phyloP scores from a whole-genome alignment of 2,888 invertebrate species.

The Euphydryas editha region DNA sequence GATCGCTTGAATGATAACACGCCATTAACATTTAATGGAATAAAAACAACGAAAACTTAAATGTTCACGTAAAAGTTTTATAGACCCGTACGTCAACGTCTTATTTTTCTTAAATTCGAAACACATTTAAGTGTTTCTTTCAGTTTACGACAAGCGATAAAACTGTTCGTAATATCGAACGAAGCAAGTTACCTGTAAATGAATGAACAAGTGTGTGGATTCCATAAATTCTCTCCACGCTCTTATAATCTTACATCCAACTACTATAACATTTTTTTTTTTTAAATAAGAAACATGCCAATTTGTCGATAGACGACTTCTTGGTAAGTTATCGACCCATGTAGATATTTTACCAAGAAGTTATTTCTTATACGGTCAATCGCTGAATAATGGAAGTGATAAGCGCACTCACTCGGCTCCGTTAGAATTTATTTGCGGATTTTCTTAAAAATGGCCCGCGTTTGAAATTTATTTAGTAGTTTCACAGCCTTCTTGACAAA shows the following conservation, averaged over 20 bases:
- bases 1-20: no score
- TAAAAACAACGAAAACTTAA: not conserved
- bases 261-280: no score
- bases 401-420: not conserved
- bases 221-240: not conserved
- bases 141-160: constrained; percentile 4
- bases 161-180: constrained; percentile 9
- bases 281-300: not conserved
- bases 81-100: not conserved
- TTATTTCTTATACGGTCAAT: not conserved
- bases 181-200: not conserved
- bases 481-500: not conserved
- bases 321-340: not conserved
- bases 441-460: not conserved
- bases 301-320: not conserved
- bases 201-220: not conserved
- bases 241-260: no score
- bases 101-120: constrained; percentile 3
- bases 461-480: not conserved
- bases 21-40: not conserved
- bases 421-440: not conserved
- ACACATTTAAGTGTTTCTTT: constrained; percentile 10
- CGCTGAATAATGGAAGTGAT: constrained; percentile 2
- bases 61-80: not conserved
- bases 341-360: not conserved